These are phyloP conservation scores for Ylistrum balloti DNA, from an alignment of 1,140 invertebrate species.

Conservation along the genomic window DNA sequence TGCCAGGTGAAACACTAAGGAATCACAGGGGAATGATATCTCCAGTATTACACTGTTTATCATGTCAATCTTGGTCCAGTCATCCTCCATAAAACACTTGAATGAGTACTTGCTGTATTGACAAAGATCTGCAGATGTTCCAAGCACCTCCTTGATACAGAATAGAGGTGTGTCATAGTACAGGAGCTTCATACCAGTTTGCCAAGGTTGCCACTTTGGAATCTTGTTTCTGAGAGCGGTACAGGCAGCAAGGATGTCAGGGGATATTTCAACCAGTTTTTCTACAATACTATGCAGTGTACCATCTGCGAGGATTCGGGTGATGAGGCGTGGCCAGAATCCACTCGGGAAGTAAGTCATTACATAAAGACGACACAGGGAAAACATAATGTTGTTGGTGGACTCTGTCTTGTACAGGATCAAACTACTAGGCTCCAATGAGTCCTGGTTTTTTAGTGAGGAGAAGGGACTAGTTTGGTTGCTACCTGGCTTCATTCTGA, in stretches of 20 bases:
- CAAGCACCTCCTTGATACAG: conserved; percentile 72
- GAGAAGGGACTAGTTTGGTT: conserved; percentile 37
- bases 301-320: conserved; percentile 93
- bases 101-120: conserved; percentile 81
- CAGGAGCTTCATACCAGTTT: conserved; percentile 94
- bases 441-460: neutral
- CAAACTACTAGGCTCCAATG: neutral
- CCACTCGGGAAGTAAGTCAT: conserved; percentile 99
- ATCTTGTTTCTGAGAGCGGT: conserved; percentile 63
- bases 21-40: conserved; percentile 90
- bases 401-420: conserved; percentile 64
- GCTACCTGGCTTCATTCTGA: neutral
- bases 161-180: conserved; percentile 85
- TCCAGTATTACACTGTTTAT: conserved; percentile 92
- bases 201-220: conserved; percentile 97
- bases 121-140: conserved; percentile 80
- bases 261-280: conserved; percentile 68
- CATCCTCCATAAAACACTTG: conserved; percentile 74
- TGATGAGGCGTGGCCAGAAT: conserved; percentile 98
- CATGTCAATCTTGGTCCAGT: conserved; percentile 87
- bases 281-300: conserved; percentile 78
- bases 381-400: conserved; percentile 75
- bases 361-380: conserved; percentile 82
- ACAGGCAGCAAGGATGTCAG: conserved; percentile 65
- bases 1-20: conserved; percentile 67